A percentile compares a stretch with the other conserved stretches of the same genome.
Conservation (phyloP, 2,888 invertebrate genomes). For the Calliopum simillimum region DNA sequence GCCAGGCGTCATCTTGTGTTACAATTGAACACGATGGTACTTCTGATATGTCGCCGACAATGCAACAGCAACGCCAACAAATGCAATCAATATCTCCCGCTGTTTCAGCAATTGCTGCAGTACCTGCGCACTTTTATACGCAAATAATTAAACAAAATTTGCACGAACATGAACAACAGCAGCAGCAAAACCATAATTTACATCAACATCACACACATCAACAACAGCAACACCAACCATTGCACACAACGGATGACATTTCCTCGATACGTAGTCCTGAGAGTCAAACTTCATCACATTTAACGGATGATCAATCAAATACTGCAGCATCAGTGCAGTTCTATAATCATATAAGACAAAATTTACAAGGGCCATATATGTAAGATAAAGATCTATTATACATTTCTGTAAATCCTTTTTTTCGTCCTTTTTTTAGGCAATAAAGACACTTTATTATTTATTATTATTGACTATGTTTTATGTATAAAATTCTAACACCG, state of each 20-base stretch:
- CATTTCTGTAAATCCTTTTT: background rate
- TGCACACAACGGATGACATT: conserved; percentile 1
- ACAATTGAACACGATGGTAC: conserved; percentile 23
- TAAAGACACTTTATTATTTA: no score
- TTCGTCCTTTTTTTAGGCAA: background rate
- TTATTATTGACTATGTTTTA: no score
- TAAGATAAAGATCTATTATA: conserved; percentile 13
- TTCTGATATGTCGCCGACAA: conserved; percentile 12
- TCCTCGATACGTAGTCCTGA: conserved; percentile 41
- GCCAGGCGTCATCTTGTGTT: conserved; percentile 34
- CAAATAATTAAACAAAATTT: conserved; percentile 37
- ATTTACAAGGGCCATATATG: conserved; percentile 41
- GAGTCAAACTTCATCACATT: conserved; percentile 38
- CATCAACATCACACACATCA: conserved; percentile 25
- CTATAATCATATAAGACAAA: conserved; percentile 38
- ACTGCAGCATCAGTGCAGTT: conserved; percentile 39
- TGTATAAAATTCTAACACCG: no score
- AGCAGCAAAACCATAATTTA: conserved; percentile 2
- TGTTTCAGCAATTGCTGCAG: background rate
- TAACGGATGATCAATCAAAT: conserved; percentile 42
- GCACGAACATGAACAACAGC: conserved; percentile 23
- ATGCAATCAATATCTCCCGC: conserved; percentile 12
- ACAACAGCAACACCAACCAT: conserved; percentile 14
- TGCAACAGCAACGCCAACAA: conserved; percentile 32
- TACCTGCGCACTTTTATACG: conserved; percentile 36